Evolutionary conservation across 2,113 vertebrate species (phyloP).

Genomic region (Odontesthes bonariensis): DNA sequence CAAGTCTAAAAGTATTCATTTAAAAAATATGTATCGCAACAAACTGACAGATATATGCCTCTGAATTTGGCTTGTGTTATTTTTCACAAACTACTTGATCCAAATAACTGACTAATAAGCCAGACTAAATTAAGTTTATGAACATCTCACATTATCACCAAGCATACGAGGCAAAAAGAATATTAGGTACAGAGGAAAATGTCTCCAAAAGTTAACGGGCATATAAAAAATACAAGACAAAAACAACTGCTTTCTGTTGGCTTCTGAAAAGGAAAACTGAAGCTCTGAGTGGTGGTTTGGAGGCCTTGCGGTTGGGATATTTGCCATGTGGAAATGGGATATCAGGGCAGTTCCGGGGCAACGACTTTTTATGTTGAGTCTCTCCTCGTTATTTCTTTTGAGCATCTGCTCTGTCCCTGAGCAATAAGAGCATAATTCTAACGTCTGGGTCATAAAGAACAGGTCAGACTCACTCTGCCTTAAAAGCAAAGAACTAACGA

Average conservation of each 20-base stretch:
- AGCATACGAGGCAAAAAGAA: no score
- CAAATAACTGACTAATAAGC: no score
- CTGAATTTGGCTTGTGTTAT: no score
- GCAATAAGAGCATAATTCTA: not conserved
- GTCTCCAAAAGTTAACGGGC: no score
- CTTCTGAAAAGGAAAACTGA: not conserved
- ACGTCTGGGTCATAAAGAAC: not conserved
- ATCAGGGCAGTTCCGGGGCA: not conserved
- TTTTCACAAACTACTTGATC: no score
- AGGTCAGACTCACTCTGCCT: not conserved
- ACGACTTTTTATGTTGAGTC: not conserved
- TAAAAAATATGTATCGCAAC: no score
- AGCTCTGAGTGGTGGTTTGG: not conserved
- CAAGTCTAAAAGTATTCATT: no score
- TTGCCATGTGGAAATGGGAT: not conserved
- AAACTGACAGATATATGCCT: no score
- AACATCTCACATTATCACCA: no score
- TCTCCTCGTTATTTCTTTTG: conserved; percentile 2
- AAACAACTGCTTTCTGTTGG: not conserved
- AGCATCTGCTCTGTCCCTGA: not conserved
- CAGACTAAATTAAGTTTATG: no score
- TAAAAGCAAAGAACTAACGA: not conserved
- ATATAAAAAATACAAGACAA: no score
- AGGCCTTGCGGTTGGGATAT: not conserved
- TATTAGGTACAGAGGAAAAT: no score